A percentile compares a stretch with the other conserved stretches of the same genome.
phyloP scores from a whole-genome alignment of 2,888 invertebrate genomes.

The Lottia scabra region DNA sequence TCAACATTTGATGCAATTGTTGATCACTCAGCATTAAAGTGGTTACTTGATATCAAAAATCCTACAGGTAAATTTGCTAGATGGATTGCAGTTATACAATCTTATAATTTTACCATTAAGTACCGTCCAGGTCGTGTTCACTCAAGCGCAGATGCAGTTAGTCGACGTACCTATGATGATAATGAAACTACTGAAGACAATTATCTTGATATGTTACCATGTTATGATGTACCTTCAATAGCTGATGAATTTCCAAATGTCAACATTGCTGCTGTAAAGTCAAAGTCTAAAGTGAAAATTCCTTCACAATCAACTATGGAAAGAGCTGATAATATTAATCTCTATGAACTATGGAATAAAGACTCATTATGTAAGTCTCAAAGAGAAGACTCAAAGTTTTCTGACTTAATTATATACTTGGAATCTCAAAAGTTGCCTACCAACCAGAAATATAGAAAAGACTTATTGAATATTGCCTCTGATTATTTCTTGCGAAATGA shows the following conservation, averaged over 20 bases:
- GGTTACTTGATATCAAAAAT: slow-evolving; percentile 8
- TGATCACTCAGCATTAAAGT: slow-evolving; percentile 16
- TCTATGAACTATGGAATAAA: too few relatives aligned
- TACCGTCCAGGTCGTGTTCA: background rate
- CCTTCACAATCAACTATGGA: too few relatives aligned
- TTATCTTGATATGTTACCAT: background rate
- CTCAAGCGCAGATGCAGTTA: background rate
- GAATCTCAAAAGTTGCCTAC: too few relatives aligned
- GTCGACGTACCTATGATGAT: background rate
- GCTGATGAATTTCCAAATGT: too few relatives aligned
- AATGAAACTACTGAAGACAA: background rate
- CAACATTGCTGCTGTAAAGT: too few relatives aligned
- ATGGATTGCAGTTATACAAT: background rate
- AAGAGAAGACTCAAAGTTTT: background rate
- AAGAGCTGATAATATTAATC: too few relatives aligned
- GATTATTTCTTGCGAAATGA: background rate
- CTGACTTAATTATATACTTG: too few relatives aligned
- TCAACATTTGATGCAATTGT: slow-evolving; percentile 5
- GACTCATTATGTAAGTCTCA: background rate
- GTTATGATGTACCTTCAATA: too few relatives aligned
- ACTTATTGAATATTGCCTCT: too few relatives aligned
- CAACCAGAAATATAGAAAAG: too few relatives aligned
- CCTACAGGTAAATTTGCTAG: background rate
- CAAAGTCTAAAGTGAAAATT: too few relatives aligned
- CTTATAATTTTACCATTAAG: background rate